These are phyloP conservation scores for Delia radicum DNA, from an alignment of 1,140 invertebrate genomes.

Conservation along the genomic window DNA sequence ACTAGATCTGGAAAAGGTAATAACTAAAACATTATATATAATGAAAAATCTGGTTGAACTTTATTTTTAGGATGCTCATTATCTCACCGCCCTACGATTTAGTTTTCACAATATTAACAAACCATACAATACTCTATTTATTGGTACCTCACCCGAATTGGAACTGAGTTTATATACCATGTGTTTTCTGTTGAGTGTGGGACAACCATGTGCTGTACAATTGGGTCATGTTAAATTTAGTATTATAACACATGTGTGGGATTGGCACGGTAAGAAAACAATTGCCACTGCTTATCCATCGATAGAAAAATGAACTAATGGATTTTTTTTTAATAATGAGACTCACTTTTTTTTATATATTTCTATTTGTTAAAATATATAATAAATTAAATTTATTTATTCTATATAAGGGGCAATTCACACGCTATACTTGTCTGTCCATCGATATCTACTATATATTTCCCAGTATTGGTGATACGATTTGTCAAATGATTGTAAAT, in stretches of 20 bases:
- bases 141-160: constrained; percentile 89
- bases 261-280: constrained; percentile 69
- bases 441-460: no score
- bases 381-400: constrained; percentile 24
- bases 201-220: constrained; percentile 69
- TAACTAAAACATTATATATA: background rate
- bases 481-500: no score
- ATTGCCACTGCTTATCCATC: constrained; percentile 77
- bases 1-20: constrained; percentile 67
- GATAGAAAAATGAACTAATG: constrained; percentile 49
- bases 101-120: constrained; percentile 73
- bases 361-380: background rate
- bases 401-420: no score
- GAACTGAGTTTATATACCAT: constrained; percentile 89
- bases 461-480: no score
- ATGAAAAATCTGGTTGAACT: background rate
- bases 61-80: constrained; percentile 36
- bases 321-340: background rate
- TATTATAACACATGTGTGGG: constrained; percentile 69
- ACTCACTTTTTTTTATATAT: background rate
- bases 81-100: constrained; percentile 61
- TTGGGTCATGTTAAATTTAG: constrained; percentile 67
- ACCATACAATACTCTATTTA: constrained; percentile 75
- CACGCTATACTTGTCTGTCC: no score
- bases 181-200: constrained; percentile 72